A percentile compares a stretch with the other conserved stretches of the same genome.
Conservation (phyloP, 2,113 vertebrate genomes). For the Campylomormyrus tamandua region DNA sequence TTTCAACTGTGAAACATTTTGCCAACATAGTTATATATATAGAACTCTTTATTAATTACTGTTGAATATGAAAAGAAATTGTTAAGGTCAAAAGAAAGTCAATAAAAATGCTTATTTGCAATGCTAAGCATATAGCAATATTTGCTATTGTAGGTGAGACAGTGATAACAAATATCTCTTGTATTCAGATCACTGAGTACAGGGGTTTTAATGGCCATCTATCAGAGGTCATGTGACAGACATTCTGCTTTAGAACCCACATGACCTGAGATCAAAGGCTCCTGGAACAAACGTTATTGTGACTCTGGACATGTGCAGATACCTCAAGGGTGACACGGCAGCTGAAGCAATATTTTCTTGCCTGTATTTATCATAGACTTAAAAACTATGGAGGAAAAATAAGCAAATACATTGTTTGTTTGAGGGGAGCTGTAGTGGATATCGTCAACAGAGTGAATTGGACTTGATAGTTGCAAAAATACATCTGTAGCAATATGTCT, state of each 20-base stretch:
- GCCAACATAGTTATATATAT: background rate
- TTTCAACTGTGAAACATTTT: background rate
- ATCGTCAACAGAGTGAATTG: background rate
- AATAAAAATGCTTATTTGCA: slow-evolving; percentile 10
- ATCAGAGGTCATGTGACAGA: slow-evolving; percentile 12
- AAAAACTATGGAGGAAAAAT: background rate
- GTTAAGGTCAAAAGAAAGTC: slow-evolving; percentile 28
- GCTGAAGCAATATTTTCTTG: slow-evolving; percentile 23
- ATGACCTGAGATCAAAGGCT: background rate
- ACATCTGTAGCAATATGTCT: background rate
- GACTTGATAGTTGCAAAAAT: background rate
- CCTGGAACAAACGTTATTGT: slow-evolving; percentile 17
- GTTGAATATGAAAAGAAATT: background rate
- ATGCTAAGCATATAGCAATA: slow-evolving; percentile 19
- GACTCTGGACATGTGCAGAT: slow-evolving; percentile 15
- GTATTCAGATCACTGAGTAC: background rate
- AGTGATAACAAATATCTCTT: slow-evolving; percentile 19
- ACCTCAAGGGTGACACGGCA: slow-evolving; percentile 13
- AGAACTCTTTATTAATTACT: background rate
- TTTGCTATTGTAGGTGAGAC: slow-evolving; percentile 20
- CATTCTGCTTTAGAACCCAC: background rate
- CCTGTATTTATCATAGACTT: background rate
- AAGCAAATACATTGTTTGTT: background rate
- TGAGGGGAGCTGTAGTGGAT: background rate
- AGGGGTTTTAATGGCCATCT: slow-evolving; percentile 1